These are phyloP conservation scores for Sinohyriopsis cumingii DNA, from an alignment of 2,888 invertebrate species.

Conservation along the genomic window DNA sequence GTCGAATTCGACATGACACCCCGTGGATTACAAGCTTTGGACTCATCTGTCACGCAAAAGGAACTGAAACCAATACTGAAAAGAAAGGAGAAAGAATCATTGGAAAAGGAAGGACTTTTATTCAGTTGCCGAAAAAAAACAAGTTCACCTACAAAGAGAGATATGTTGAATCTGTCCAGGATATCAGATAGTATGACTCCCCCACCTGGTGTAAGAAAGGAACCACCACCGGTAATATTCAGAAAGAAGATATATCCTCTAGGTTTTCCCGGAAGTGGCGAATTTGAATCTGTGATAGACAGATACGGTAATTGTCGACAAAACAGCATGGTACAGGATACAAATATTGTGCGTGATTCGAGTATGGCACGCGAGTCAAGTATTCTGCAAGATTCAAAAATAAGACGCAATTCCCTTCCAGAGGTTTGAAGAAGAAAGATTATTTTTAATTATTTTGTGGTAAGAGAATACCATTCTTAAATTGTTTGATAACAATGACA, in stretches of 20 bases:
- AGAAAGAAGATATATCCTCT: conserved; percentile 30
- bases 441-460: too few relatives aligned
- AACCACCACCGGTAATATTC: conserved; percentile 16
- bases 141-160: too few relatives aligned
- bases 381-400: too few relatives aligned
- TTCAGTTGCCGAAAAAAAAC: too few relatives aligned
- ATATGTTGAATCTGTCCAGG: too few relatives aligned
- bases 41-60: conserved; percentile 1
- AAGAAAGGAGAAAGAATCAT: not conserved
- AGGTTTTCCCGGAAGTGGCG: conserved; percentile 30
- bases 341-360: conserved; percentile 4
- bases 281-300: conserved; percentile 34
- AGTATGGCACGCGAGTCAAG: too few relatives aligned
- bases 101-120: too few relatives aligned
- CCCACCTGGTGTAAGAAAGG: conserved; percentile 1
- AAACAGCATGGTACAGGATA: conserved; percentile 25
- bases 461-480: too few relatives aligned
- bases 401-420: too few relatives aligned
- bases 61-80: conserved; percentile 35
- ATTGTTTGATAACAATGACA: too few relatives aligned
- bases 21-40: not conserved
- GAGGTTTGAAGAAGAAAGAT: too few relatives aligned
- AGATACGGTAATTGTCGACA: conserved; percentile 38
- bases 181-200: conserved; percentile 11
- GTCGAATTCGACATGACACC: not conserved